Conservation (phyloP, 92 coral and sea anemone species). For the Blastomussa wellsi region DNA sequence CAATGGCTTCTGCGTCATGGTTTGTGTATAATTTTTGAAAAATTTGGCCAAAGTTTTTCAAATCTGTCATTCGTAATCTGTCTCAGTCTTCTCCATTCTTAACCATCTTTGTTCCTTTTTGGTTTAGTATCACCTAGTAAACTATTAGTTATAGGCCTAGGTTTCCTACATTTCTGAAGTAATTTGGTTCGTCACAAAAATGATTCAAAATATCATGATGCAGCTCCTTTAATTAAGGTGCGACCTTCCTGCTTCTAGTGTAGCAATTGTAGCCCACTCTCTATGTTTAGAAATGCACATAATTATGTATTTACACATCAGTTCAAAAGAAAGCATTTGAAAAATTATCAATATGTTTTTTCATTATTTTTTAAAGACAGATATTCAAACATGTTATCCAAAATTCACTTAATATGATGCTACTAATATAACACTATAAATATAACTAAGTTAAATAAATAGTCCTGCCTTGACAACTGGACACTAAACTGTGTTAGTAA, state of each 20-base stretch:
- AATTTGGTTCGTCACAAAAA: no score
- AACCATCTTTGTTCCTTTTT: no score
- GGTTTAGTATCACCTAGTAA: no score
- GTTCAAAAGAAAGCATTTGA: neutral
- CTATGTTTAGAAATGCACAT: neutral
- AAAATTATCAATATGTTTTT: neutral
- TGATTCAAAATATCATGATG: no score
- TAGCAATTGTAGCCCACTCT: neutral
- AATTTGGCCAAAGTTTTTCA: no score
- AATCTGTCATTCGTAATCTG: no score
- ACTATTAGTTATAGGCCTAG: no score
- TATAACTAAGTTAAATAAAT: neutral
- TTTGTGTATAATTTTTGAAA: no score
- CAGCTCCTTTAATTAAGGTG: no score
- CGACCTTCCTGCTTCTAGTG: no score
- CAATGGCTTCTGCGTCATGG: neutral
- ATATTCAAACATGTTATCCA: neutral
- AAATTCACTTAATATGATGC: neutral
- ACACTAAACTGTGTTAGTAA: neutral
- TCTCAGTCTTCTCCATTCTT: no score
- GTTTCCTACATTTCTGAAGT: no score
- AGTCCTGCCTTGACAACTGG: neutral
- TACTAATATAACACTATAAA: neutral
- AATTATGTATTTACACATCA: neutral
- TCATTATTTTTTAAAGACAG: neutral